These are phyloP conservation scores for Anguilla marmorata DNA, from an alignment of 2,797 vertebrate genomes.

Conservation along the genomic window DNA sequence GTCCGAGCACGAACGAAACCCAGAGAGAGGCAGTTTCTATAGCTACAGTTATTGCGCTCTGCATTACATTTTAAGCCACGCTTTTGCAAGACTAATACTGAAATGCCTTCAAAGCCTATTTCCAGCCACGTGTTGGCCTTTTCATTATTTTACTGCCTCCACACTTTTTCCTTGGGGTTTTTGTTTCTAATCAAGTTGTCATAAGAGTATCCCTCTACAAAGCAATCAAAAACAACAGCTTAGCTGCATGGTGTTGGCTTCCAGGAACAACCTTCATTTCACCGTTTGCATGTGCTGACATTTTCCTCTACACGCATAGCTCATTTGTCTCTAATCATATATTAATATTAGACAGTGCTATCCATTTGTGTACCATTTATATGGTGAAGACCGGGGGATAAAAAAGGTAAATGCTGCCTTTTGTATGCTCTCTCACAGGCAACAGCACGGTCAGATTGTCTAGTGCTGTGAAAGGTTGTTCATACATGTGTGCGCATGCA, in stretches of 20 bases:
- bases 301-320: neutral
- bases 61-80: neutral
- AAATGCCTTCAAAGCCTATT: neutral
- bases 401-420: constrained; percentile 3
- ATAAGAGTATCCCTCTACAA: neutral
- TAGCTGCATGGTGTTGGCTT: neutral
- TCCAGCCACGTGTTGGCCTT: neutral
- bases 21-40: neutral
- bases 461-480: neutral
- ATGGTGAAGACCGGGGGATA: neutral
- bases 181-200: neutral
- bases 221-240: neutral
- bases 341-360: constrained; percentile 15
- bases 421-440: neutral
- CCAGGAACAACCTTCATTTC: neutral
- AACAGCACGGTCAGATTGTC: neutral
- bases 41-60: neutral
- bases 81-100: neutral
- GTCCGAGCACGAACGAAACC: neutral
- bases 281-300: neutral
- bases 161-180: neutral
- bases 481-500: neutral
- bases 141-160: neutral
- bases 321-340: neutral
- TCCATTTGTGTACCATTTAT: constrained; percentile 11